Conservation (phyloP, 2,888 invertebrate genomes). For the Steromphala cineraria region DNA sequence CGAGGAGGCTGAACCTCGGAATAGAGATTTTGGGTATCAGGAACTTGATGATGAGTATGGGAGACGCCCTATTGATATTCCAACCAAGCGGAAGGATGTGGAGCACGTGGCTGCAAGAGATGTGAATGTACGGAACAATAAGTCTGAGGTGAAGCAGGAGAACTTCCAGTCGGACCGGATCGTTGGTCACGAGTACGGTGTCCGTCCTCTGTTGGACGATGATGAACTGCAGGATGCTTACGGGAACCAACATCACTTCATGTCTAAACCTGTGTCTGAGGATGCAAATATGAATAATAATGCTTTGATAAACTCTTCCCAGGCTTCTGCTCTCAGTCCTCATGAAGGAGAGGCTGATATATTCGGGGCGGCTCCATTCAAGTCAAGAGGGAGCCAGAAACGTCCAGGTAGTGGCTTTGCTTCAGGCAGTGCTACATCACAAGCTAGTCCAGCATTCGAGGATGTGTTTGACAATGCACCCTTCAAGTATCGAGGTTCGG, state of each 20-base stretch:
- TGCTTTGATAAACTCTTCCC: constrained; percentile 10
- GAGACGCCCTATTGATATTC: constrained; percentile 55
- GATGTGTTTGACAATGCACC: constrained; percentile 73
- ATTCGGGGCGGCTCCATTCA: constrained; percentile 73
- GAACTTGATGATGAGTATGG: constrained; percentile 74
- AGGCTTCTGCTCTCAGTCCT: constrained; percentile 38
- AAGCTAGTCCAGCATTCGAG: constrained; percentile 31
- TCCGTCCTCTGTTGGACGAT: constrained; percentile 84
- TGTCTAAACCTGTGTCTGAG: constrained; percentile 24
- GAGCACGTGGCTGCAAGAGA: constrained; percentile 37
- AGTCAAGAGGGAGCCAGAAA: constrained; percentile 52
- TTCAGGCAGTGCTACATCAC: constrained; percentile 33
- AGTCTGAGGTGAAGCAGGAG: not conserved
- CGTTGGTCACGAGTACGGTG: constrained; percentile 86
- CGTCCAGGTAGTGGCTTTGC: constrained; percentile 36
- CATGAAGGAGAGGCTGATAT: constrained; percentile 57
- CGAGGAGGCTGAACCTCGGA: constrained; percentile 63
- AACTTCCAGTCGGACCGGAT: constrained; percentile 74
- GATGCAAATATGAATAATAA: constrained; percentile 26
- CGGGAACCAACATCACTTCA: constrained; percentile 35
- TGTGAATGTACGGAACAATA: constrained; percentile 5
- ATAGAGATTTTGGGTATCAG: constrained; percentile 66
- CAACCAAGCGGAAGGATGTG: not conserved
- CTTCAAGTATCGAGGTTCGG: constrained; percentile 61
- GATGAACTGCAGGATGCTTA: constrained; percentile 81